phyloP scores from a whole-genome alignment of 1,140 invertebrate species.

The Amphibalanus amphitrite region DNA sequence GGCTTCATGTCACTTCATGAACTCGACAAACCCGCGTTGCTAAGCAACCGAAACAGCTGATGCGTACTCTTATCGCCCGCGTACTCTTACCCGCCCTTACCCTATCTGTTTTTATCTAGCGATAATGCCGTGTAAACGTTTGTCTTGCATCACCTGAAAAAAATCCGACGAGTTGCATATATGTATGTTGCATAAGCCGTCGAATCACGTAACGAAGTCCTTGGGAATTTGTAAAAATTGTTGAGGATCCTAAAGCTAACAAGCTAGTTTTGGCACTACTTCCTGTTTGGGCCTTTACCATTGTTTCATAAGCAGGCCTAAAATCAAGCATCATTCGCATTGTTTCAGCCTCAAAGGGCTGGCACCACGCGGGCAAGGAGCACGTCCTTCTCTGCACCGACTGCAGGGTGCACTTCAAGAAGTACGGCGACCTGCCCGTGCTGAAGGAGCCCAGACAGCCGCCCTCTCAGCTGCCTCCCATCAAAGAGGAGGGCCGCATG shows the following conservation, averaged over 20 bases:
- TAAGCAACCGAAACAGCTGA: no score
- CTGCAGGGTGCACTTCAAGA: slow-evolving; percentile 62
- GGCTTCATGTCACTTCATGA: no score
- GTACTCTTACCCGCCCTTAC: no score
- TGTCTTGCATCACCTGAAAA: no score
- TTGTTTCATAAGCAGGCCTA: background rate
- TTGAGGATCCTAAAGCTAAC: background rate
- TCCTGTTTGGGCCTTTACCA: background rate
- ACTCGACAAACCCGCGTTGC: no score
- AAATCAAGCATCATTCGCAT: background rate
- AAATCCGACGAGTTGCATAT: background rate
- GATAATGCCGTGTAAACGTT: no score
- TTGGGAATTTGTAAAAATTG: background rate
- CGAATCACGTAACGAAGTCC: no score
- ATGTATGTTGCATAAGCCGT: background rate
- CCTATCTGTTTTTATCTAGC: no score
- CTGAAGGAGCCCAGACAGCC: slow-evolving; percentile 24
- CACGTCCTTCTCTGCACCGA: slow-evolving; percentile 57
- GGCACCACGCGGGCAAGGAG: slow-evolving; percentile 61
- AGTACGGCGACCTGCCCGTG: slow-evolving; percentile 57
- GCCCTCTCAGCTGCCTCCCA: slow-evolving; percentile 21
- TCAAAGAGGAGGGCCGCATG: slow-evolving; percentile 65
- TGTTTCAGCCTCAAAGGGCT: slow-evolving; percentile 43
- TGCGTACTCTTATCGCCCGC: no score
- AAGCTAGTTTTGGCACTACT: background rate